A percentile compares a stretch with the other conserved stretches of the same genome.
Conservation (phyloP, 2,113 vertebrate genomes). For the Chunga burmeisteri region DNA sequence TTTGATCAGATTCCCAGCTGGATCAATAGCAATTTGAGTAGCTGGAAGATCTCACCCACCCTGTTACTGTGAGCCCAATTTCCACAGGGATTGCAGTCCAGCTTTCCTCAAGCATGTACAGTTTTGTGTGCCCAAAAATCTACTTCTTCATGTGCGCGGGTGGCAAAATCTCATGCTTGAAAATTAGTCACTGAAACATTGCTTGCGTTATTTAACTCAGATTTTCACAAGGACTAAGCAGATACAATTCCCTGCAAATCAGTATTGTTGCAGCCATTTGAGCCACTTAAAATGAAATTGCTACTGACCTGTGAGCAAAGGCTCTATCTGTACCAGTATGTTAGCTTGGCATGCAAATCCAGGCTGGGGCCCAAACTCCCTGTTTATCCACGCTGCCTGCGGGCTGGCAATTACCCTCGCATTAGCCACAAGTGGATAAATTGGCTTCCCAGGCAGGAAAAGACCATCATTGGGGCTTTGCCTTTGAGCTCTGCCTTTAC, state of each 20-base stretch:
- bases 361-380: not conserved
- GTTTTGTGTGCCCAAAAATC: not conserved
- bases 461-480: not conserved
- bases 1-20: slow-evolving; percentile 21
- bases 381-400: not conserved
- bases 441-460: not conserved
- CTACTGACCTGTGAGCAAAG: not conserved
- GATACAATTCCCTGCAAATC: not conserved
- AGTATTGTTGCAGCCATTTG: not conserved
- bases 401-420: not conserved
- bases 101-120: not conserved
- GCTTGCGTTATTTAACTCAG: not conserved
- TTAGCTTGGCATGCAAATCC: not conserved
- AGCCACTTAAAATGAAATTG: not conserved
- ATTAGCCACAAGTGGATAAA: not conserved
- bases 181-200: not conserved
- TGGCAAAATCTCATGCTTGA: not conserved
- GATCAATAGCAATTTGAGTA: slow-evolving; percentile 53
- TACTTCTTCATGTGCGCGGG: not conserved
- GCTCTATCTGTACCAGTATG: not conserved
- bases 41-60: slow-evolving; percentile 3
- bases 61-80: not conserved
- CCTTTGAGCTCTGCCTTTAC: not conserved
- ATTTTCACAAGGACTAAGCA: not conserved
- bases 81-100: not conserved